A percentile compares a stretch with the other conserved stretches of the same genome.
Conservation (phyloP, 53 echinoderm and acorn worm genomes). For the Crossaster papposus region DNA sequence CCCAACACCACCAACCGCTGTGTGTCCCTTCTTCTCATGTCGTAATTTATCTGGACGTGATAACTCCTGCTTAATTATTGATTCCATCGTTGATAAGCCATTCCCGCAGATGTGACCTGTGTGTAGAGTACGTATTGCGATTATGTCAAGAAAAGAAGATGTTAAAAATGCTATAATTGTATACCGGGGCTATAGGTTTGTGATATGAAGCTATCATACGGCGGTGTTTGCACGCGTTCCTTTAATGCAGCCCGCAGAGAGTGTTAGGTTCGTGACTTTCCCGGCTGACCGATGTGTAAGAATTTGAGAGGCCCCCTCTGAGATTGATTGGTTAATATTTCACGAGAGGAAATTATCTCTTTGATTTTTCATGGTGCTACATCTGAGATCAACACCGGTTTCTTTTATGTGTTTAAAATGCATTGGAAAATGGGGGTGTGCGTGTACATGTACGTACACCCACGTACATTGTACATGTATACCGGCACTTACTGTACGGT, state of each 20-base stretch:
- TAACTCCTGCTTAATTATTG: constrained; percentile 38
- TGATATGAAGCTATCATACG: no score
- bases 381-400: background rate
- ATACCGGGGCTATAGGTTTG: background rate
- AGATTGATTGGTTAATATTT: background rate
- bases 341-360: background rate
- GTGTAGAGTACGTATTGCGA: background rate
- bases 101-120: constrained; percentile 48
- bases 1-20: background rate
- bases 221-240: constrained; percentile 1
- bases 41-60: constrained; percentile 8
- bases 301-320: background rate
- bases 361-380: background rate
- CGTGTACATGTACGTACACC: no score
- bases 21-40: background rate
- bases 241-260: background rate
- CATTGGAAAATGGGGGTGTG: no score
- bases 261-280: background rate
- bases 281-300: background rate
- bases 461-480: no score
- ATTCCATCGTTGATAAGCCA: constrained; percentile 30
- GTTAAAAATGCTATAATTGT: constrained; percentile 47
- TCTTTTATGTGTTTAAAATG: background rate
- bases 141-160: background rate
- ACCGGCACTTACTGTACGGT: no score